These are phyloP conservation scores for Pangasius sanitwongsei DNA, from an alignment of 2,797 vertebrate genomes.

Conservation along the genomic window DNA sequence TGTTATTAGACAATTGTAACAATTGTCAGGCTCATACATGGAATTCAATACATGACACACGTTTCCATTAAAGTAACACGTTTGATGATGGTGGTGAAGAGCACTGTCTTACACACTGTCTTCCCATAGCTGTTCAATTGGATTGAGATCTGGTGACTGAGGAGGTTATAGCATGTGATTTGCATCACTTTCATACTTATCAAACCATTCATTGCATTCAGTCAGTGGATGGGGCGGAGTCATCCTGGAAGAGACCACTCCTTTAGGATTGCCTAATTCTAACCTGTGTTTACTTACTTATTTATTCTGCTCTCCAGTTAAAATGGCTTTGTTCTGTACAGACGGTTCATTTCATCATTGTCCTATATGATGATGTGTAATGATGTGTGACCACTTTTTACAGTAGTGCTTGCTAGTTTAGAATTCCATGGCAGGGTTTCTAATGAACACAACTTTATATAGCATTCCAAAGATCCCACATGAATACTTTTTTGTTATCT, in stretches of 20 bases:
- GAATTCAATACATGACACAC: too few species aligned
- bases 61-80: too few species aligned
- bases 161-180: too few species aligned
- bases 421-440: background rate
- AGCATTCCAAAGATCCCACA: background rate
- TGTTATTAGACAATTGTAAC: too few species aligned
- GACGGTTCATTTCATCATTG: background rate
- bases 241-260: background rate
- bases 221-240: background rate
- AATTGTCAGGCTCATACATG: background rate
- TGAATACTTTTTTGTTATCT: slow-evolving; percentile 17
- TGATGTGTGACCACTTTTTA: background rate
- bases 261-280: background rate
- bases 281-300: slow-evolving; percentile 5
- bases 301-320: slow-evolving; percentile 66
- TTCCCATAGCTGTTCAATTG: too few species aligned
- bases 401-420: background rate
- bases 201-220: too few species aligned
- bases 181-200: too few species aligned
- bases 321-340: slow-evolving; percentile 63
- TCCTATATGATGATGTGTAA: background rate
- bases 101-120: too few species aligned
- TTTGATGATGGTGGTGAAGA: too few species aligned
- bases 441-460: background rate
- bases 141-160: too few species aligned